Evolutionary conservation across 2,888 invertebrate species (phyloP).

Genomic region (Notodonta dromedarius): DNA sequence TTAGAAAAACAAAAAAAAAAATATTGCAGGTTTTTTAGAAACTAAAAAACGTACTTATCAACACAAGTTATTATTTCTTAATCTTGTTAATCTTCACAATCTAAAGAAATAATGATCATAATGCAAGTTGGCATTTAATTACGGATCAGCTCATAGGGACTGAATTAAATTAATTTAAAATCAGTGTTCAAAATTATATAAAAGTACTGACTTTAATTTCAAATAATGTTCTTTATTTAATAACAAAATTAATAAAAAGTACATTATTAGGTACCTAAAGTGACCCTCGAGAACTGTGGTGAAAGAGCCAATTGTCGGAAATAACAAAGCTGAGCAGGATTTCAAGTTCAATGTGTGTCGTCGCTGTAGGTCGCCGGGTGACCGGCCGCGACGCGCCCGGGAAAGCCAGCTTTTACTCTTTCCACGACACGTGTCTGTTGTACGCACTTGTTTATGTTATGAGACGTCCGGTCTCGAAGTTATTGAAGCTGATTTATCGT

Average conservation of each 20-base stretch:
- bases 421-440: constrained; percentile 49
- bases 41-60: background rate
- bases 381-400: constrained; percentile 56
- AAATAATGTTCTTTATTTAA: too few species aligned
- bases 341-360: constrained; percentile 73
- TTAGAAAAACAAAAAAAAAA: too few species aligned
- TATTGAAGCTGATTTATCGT: background rate
- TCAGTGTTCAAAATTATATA: too few species aligned
- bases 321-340: constrained; percentile 65
- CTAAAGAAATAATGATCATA: too few species aligned
- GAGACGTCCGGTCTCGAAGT: background rate
- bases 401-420: constrained; percentile 77
- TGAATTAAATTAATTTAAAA: too few species aligned
- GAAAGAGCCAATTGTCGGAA: constrained; percentile 37
- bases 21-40: too few species aligned
- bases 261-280: too few species aligned
- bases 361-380: constrained; percentile 71
- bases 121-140: too few species aligned
- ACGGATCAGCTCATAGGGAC: too few species aligned
- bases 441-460: constrained; percentile 15
- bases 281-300: constrained; percentile 18
- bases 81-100: too few species aligned
- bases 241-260: too few species aligned
- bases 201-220: too few species aligned
- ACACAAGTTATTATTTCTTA: background rate